Percentiles rank a stretch among this genome's conserved stretches.
phyloP scores from a whole-genome alignment of 2,888 invertebrate species.

The Cryptocephalus primarius region DNA sequence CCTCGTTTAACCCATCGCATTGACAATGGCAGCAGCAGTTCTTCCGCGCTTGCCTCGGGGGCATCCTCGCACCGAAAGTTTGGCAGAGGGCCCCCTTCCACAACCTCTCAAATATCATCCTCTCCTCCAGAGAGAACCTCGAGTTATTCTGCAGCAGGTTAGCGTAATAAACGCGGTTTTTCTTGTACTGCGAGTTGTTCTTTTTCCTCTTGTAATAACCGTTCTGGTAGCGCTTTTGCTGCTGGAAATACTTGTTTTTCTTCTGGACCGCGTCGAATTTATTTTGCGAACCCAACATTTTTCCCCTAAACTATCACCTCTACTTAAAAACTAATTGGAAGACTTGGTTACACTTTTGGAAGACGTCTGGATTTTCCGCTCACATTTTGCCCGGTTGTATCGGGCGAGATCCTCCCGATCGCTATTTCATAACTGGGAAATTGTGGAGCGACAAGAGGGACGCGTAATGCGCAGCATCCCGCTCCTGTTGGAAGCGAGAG shows the following conservation, averaged over 20 bases:
- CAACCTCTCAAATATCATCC: slow-evolving; percentile 58
- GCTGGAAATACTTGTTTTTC: not conserved
- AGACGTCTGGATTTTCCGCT: slow-evolving; percentile 4
- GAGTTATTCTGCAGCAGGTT: slow-evolving; percentile 15
- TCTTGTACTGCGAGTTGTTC: not conserved
- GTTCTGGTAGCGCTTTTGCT: not conserved
- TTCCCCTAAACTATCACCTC: not conserved
- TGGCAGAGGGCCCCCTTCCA: slow-evolving; percentile 51
- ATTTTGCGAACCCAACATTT: not conserved
- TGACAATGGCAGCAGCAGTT: slow-evolving; percentile 38
- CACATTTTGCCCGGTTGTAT: slow-evolving; percentile 1
- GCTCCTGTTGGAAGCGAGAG: slow-evolving; percentile 2
- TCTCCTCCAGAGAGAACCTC: slow-evolving; percentile 44
- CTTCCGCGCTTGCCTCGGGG: slow-evolving; percentile 7
- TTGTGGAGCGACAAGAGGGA: slow-evolving; percentile 2
- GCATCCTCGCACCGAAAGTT: slow-evolving; percentile 26
- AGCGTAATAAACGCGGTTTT: not conserved
- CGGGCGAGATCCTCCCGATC: too few relatives aligned
- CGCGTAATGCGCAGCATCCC: slow-evolving; percentile 27
- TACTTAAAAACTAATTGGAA: slow-evolving; percentile 7
- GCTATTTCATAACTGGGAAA: not conserved
- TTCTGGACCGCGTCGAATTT: not conserved
- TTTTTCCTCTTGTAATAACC: not conserved
- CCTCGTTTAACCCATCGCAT: slow-evolving; percentile 38
- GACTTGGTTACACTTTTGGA: slow-evolving; percentile 9